phyloP scores from a whole-genome alignment of 2,113 vertebrate genomes.

The Lanius collurio region DNA sequence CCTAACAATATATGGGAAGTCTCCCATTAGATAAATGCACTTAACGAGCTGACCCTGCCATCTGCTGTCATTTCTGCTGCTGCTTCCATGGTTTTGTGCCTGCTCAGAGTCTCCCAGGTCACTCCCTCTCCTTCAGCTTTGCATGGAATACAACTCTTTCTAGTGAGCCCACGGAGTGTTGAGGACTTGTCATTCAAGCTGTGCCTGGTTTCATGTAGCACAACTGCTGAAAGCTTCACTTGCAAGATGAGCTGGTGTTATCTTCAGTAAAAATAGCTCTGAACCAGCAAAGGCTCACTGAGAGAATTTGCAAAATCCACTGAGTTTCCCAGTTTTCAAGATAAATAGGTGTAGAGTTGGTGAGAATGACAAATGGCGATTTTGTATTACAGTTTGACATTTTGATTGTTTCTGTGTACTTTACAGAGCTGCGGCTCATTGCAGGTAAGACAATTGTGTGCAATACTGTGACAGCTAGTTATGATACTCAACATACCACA shows the following conservation, averaged over 20 bases:
- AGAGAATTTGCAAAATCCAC: neutral
- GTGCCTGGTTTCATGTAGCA: neutral
- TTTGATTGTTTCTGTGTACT: neutral
- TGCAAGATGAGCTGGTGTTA: neutral
- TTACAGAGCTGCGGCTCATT: neutral
- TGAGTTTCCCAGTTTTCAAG: neutral
- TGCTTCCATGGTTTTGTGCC: neutral
- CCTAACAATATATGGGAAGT: slow-evolving; percentile 57
- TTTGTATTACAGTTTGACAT: neutral
- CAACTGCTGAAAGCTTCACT: neutral
- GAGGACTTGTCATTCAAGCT: neutral
- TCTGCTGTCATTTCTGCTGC: slow-evolving; percentile 61
- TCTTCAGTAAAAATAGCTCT: neutral
- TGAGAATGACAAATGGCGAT: neutral
- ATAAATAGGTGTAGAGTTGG: neutral
- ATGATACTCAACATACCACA: neutral
- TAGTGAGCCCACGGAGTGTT: neutral
- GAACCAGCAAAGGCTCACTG: neutral
- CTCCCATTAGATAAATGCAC: slow-evolving; percentile 59
- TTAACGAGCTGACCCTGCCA: slow-evolving; percentile 68
- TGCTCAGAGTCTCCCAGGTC: neutral
- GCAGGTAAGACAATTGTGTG: neutral
- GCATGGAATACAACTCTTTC: neutral
- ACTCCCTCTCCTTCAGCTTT: neutral
- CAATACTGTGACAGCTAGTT: neutral